phyloP scores from a whole-genome alignment of 2,797 vertebrate species.

The Malurus leucopterus region DNA sequence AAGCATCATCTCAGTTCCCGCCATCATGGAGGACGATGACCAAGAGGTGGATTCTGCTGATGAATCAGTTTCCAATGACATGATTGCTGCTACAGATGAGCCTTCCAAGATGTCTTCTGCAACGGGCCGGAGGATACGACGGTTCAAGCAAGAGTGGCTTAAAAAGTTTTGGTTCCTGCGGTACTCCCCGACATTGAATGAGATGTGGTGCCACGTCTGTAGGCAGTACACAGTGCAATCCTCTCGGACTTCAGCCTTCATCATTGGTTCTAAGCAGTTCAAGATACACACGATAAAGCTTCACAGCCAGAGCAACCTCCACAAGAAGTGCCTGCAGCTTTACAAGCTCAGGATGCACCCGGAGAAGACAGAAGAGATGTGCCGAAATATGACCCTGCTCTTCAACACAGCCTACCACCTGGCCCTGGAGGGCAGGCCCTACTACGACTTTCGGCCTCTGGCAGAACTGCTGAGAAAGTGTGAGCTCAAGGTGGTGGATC shows the following conservation, averaged over 20 bases:
- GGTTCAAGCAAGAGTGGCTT: constrained; percentile 97
- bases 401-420: constrained; percentile 94
- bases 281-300: constrained; percentile 98
- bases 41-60: constrained; percentile 94
- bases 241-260: constrained; percentile 93
- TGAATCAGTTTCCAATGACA: constrained; percentile 88
- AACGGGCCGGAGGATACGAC: constrained; percentile 85
- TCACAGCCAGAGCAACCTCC: constrained; percentile 97
- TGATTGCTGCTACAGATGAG: constrained; percentile 84
- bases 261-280: constrained; percentile 96
- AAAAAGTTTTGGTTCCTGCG: constrained; percentile 98
- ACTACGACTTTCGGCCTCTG: constrained; percentile 89
- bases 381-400: constrained; percentile 90
- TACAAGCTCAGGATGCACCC: constrained; percentile 97
- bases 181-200: constrained; percentile 91
- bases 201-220: constrained; percentile 99
- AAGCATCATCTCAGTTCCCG: constrained; percentile 82
- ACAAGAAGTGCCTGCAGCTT: constrained; percentile 97
- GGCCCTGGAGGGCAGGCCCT: constrained; percentile 89
- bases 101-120: constrained; percentile 83
- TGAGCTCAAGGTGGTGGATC: constrained; percentile 95
- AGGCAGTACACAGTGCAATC: constrained; percentile 96
- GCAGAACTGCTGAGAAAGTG: constrained; percentile 92
- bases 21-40: constrained; percentile 88
- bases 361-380: constrained; percentile 97